Percentiles rank a stretch among this genome's conserved stretches.
Evolutionary conservation across 2,113 vertebrate genomes (phyloP).

Genomic region (Laticauda colubrina): DNA sequence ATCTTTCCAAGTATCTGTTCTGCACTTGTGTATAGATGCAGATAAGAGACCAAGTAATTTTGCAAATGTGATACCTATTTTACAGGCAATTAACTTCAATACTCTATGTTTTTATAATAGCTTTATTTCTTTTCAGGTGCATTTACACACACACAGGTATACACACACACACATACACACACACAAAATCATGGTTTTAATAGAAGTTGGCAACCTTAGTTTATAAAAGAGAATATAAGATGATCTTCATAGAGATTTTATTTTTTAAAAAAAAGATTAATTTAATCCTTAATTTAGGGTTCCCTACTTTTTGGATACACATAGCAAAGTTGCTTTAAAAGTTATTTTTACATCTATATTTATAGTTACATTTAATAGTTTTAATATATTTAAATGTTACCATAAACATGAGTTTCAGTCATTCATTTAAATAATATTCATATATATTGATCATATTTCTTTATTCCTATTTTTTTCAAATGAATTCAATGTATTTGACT

Average conservation of each 20-base stretch:
- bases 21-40: not conserved
- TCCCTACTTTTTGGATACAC: not conserved
- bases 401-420: not conserved
- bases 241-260: not conserved
- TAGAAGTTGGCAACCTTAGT: not conserved
- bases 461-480: conserved; percentile 1
- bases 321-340: not conserved
- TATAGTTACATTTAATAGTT: not conserved
- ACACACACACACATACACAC: not conserved
- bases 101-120: not conserved
- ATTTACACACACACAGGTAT: not conserved
- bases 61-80: not conserved
- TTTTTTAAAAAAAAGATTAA: not conserved
- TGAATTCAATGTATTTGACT: not conserved
- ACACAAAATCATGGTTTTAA: not conserved
- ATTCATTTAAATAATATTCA: not conserved
- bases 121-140: not conserved
- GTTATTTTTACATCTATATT: not conserved
- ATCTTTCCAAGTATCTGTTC: not conserved
- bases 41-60: not conserved
- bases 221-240: not conserved
- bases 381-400: not conserved
- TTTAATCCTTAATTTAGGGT: not conserved
- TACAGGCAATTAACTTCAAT: not conserved
- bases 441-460: not conserved